A percentile compares a stretch with the other conserved stretches of the same genome.
These are phyloP conservation scores for Nothura maculosa DNA, from an alignment of 2,797 vertebrate genomes.

Conservation along the genomic window DNA sequence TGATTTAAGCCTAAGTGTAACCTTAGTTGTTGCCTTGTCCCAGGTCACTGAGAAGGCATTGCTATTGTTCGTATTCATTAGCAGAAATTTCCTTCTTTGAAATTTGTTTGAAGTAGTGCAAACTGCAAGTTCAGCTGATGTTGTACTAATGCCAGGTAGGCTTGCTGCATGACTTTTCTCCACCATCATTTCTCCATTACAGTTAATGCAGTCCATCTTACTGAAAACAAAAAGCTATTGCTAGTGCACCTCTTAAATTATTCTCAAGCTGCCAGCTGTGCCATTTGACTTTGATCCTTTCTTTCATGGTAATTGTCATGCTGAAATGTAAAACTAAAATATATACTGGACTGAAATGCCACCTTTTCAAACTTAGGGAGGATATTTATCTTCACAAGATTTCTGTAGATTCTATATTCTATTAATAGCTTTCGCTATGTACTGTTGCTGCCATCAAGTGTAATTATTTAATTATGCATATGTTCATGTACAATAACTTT, in stretches of 20 bases:
- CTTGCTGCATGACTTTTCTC: conserved; percentile 26
- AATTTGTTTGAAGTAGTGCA: conserved; percentile 16
- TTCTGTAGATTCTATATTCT: conserved; percentile 17
- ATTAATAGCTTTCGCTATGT: conserved; percentile 63
- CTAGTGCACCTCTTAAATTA: conserved; percentile 69
- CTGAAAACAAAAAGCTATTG: conserved; percentile 51
- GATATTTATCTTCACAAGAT: conserved; percentile 23
- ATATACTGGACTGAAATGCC: conserved; percentile 36
- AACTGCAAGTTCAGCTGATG: not conserved
- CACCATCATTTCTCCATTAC: conserved; percentile 49
- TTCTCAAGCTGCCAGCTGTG: conserved; percentile 63
- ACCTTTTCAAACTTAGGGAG: conserved; percentile 31
- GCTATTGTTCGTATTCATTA: not conserved
- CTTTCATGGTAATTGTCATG: conserved; percentile 57
- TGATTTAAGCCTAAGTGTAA: not conserved
- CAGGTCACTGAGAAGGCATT: not conserved
- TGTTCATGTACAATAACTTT: conserved; percentile 42
- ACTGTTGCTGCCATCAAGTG: conserved; percentile 78
- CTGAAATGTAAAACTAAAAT: conserved; percentile 67
- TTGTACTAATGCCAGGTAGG: not conserved
- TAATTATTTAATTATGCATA: conserved; percentile 72
- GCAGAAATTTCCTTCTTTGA: not conserved
- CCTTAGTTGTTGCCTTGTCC: not conserved
- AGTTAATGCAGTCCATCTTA: conserved; percentile 61
- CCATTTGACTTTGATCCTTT: conserved; percentile 61